Conservation (phyloP, 1,140 invertebrate genomes). For the Rhagoletis zephyria region DNA sequence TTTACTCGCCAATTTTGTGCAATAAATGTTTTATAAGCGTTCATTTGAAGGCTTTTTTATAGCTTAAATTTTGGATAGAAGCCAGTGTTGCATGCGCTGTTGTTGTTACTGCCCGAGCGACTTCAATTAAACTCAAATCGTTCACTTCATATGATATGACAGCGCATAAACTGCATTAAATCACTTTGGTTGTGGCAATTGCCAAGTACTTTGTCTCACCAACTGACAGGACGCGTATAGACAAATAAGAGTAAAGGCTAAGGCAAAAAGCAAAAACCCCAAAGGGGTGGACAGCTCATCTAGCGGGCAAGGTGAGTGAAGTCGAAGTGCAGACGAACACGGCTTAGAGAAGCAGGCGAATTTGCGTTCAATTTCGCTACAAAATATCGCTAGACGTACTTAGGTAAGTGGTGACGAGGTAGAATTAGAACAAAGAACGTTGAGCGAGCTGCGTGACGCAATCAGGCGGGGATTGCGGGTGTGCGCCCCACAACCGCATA, state of each 20-base stretch:
- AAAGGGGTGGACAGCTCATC: background rate
- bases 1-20: constrained; percentile 35
- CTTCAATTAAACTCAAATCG: constrained; percentile 43
- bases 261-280: background rate
- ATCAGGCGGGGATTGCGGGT: background rate
- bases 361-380: constrained; percentile 1
- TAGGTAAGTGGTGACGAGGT: background rate
- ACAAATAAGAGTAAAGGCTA: background rate
- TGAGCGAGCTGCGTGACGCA: background rate
- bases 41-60: constrained; percentile 31
- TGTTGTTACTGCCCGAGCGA: constrained; percentile 14
- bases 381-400: background rate
- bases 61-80: background rate
- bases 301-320: background rate
- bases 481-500: background rate
- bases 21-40: constrained; percentile 13
- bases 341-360: constrained; percentile 32
- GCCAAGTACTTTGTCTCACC: constrained; percentile 47
- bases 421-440: background rate
- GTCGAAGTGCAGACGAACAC: background rate
- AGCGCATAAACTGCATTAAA: constrained; percentile 51
- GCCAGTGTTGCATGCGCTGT: background rate
- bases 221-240: constrained; percentile 3
- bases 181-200: constrained; percentile 50
- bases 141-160: constrained; percentile 49